Conservation (phyloP, 2,888 invertebrate species). For the Eubasilissa splendida region DNA sequence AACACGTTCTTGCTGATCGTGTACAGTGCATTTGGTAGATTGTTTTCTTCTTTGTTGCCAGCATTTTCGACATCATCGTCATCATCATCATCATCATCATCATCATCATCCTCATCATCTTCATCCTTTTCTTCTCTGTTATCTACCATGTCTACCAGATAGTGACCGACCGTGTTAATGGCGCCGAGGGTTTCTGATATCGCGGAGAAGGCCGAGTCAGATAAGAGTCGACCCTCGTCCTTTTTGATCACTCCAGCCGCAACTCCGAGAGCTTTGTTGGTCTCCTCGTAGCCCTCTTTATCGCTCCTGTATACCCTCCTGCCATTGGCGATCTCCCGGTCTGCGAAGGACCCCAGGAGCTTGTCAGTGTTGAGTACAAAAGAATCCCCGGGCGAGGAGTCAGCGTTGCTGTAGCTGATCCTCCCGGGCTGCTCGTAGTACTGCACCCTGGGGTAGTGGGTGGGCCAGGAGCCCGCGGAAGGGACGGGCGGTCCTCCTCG, state of each 20-base stretch:
- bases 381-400: background rate
- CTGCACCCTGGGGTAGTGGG: conserved; percentile 26
- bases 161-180: conserved; percentile 88
- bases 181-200: conserved; percentile 83
- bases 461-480: background rate
- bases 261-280: conserved; percentile 55
- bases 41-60: conserved; percentile 66
- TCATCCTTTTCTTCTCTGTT: conserved; percentile 68
- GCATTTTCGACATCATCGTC: conserved; percentile 65
- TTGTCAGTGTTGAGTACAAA: conserved; percentile 49
- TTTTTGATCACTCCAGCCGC: conserved; percentile 53
- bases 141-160: conserved; percentile 85
- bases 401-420: background rate
- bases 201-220: conserved; percentile 75
- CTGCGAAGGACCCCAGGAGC: conserved; percentile 37
- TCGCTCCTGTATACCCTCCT: conserved; percentile 53
- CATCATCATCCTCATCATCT: conserved; percentile 65
- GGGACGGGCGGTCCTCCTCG: conserved; percentile 11
- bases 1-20: conserved; percentile 87
- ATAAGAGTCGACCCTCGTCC: conserved; percentile 66
- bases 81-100: conserved; percentile 63
- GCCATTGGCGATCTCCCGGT: background rate
- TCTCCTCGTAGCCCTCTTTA: conserved; percentile 49
- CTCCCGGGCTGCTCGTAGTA: conserved; percentile 25
- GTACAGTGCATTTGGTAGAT: conserved; percentile 82